Conservation (phyloP, 2,888 invertebrate species). For the Cyclophora punctaria region DNA sequence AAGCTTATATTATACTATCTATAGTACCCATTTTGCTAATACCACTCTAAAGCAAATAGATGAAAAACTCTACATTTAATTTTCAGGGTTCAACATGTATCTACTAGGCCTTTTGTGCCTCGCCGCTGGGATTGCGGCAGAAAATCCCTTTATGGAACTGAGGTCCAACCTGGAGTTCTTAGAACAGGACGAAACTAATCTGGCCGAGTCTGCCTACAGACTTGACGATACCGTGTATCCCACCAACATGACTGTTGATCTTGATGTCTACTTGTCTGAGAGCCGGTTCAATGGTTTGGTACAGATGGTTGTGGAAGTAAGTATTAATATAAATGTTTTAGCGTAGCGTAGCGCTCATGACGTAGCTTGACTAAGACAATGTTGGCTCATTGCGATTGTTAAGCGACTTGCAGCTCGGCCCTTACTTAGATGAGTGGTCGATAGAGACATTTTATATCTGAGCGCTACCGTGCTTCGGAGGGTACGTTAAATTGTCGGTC, state of each 20-base stretch:
- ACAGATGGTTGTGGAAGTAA: slow-evolving; percentile 38
- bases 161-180: slow-evolving; percentile 46
- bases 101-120: slow-evolving; percentile 32
- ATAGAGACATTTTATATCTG: no score
- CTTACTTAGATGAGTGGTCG: no score
- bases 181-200: slow-evolving; percentile 35
- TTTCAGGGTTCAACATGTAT: slow-evolving; percentile 44
- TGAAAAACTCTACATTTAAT: not conserved
- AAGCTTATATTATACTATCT: no score
- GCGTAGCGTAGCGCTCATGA: no score
- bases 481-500: no score
- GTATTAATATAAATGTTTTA: slow-evolving; percentile 13
- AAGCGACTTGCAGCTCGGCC: no score
- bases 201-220: slow-evolving; percentile 50
- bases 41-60: no score
- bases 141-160: slow-evolving; percentile 40
- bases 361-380: no score
- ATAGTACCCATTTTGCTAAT: no score
- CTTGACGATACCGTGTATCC: slow-evolving; percentile 47
- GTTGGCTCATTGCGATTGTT: no score
- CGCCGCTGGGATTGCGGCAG: slow-evolving; percentile 35
- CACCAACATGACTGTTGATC: slow-evolving; percentile 33
- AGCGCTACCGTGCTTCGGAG: no score
- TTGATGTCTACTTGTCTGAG: slow-evolving; percentile 47
- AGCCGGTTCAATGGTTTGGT: slow-evolving; percentile 46